Evolutionary conservation across 2,797 vertebrate species (phyloP).

Genomic region (Pipistrellus pipistrellus): DNA sequence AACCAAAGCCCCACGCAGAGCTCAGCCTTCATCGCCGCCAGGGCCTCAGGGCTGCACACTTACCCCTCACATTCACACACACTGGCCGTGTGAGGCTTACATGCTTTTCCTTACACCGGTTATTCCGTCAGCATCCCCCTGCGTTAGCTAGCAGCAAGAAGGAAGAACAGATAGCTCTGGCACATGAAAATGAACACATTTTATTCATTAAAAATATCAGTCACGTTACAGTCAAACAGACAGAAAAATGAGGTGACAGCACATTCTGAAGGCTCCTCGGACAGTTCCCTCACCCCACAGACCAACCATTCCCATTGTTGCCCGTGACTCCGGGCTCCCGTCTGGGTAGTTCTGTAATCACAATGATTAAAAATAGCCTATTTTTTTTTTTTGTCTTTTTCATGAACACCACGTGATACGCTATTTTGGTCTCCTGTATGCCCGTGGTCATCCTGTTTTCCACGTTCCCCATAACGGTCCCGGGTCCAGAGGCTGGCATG

Average conservation of each 20-base stretch:
- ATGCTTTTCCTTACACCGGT: background rate
- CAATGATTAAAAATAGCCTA: background rate
- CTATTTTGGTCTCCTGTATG: background rate
- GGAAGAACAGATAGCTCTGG: background rate
- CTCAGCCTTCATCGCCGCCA: background rate
- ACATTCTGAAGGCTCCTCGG: background rate
- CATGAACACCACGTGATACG: background rate
- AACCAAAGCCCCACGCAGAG: background rate
- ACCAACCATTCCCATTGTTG: background rate
- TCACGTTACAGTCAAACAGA: background rate
- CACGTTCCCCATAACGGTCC: background rate
- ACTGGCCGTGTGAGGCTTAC: background rate
- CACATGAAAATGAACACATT: background rate
- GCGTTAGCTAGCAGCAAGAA: background rate
- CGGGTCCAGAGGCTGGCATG: background rate
- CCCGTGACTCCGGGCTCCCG: background rate
- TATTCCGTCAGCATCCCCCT: background rate
- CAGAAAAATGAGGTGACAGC: background rate
- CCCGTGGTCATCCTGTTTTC: background rate
- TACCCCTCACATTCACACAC: background rate
- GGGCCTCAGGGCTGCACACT: background rate
- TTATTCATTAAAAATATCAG: background rate
- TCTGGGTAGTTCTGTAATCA: background rate
- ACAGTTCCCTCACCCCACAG: background rate
- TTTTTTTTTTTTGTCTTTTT: background rate